Evolutionary conservation across 2,888 invertebrate species (phyloP).

Genomic region (Aradus depressus): DNA sequence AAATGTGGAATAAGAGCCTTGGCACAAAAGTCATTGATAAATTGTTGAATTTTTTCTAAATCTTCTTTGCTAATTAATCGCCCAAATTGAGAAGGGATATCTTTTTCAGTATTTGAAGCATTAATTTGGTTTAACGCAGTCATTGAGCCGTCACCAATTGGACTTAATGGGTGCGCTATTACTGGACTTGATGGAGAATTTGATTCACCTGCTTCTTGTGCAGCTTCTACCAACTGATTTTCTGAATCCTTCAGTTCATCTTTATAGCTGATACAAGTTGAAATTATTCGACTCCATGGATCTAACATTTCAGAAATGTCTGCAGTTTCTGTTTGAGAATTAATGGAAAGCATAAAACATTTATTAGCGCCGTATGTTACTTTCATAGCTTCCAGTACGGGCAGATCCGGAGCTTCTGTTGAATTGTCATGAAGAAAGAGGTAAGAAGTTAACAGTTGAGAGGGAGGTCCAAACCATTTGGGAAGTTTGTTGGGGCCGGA

Average conservation of each 20-base stretch:
- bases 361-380: conserved; percentile 73
- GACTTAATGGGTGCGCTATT: conserved; percentile 62
- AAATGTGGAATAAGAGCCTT: conserved; percentile 82
- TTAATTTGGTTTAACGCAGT: background rate
- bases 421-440: conserved; percentile 31
- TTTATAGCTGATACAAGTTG: conserved; percentile 44
- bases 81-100: conserved; percentile 46
- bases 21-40: conserved; percentile 77
- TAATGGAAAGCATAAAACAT: conserved; percentile 82
- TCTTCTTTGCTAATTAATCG: conserved; percentile 67
- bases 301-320: conserved; percentile 46
- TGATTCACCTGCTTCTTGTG: conserved; percentile 41
- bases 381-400: conserved; percentile 65
- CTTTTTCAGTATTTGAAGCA: conserved; percentile 12
- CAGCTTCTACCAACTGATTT: conserved; percentile 38
- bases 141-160: conserved; percentile 34
- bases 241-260: conserved; percentile 33
- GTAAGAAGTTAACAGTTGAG: conserved; percentile 21
- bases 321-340: conserved; percentile 51
- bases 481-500: conserved; percentile 53
- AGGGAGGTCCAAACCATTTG: conserved; percentile 39
- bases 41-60: conserved; percentile 69
- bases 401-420: conserved; percentile 45
- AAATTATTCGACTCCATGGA: conserved; percentile 73
- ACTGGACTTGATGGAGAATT: conserved; percentile 35